Conservation (phyloP, 2,113 vertebrate genomes). For the Syngnathus typhle region DNA sequence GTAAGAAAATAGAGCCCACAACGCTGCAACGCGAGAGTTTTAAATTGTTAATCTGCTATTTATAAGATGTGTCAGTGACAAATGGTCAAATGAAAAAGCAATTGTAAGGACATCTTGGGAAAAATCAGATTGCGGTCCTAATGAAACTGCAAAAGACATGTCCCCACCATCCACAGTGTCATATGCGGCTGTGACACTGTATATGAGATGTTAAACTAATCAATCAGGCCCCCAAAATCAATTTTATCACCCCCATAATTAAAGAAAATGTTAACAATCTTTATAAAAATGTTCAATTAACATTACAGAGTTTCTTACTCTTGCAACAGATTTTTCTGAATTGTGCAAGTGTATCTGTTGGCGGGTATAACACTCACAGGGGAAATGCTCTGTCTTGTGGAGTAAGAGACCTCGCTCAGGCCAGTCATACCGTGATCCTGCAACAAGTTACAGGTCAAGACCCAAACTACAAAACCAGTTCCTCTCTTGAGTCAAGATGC, state of each 20-base stretch:
- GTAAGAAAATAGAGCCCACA: too few species aligned
- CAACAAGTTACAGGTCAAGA: conserved; percentile 19
- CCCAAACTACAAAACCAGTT: not conserved
- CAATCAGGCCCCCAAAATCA: not conserved
- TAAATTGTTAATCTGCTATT: too few species aligned
- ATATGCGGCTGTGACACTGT: too few species aligned
- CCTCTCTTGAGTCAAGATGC: not conserved
- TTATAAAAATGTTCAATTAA: not conserved
- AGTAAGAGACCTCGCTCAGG: conserved; percentile 63
- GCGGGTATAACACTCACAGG: conserved; percentile 62
- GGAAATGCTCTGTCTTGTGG: conserved; percentile 66
- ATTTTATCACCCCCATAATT: not conserved
- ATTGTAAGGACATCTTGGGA: too few species aligned
- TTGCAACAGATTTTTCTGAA: not conserved
- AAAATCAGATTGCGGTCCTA: too few species aligned
- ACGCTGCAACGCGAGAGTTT: too few species aligned
- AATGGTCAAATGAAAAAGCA: too few species aligned
- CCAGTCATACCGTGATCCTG: conserved; percentile 64
- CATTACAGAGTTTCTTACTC: not conserved
- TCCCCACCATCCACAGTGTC: too few species aligned
- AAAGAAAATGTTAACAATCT: not conserved
- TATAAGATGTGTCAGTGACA: too few species aligned
- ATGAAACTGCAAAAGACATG: too few species aligned
- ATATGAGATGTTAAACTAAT: too few species aligned
- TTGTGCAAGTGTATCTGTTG: not conserved